Base-by-base conservation (phyloP, 2,113 vertebrate species). In the Periophthalmus modestus region DNA sequence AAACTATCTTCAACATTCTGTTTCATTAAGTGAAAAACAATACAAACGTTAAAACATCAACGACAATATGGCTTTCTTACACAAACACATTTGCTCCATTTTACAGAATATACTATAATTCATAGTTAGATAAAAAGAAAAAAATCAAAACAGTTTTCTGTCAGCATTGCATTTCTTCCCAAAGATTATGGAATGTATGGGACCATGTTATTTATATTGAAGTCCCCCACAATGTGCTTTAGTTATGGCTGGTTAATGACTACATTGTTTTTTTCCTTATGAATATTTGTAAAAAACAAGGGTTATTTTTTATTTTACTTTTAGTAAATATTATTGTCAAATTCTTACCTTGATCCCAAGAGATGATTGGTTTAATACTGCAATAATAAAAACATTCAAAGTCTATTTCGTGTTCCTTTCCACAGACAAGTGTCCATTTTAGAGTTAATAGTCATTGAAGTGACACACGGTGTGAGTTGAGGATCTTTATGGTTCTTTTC, bases 191-290 rank as follows among this genome's bases (percentile, higher is more conserved):
- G 89, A 92, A 92, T 92, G 88, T 92, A 78, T 80, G 87, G 89
- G 87, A 86, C 87, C 21, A 73, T 48, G 48, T 88, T 85, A 69
- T 76, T 90, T 79, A 83, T 82, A 78, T 70, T 82, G 82, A 76
- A 84, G 78, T 86, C 90, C 74, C 85, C 83, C 82, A 81, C 83
- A 85, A 84, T 92, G 91, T 92, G 91, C 91, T 92, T 92, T 91
- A 86, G 85, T 78, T 90, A 86, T 82, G 88, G 85, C 89, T 87
- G 87, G 88, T 80, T 75, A 73, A 87, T 79, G 77, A 84, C 78
- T 77, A 81, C 46, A 82, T 78, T 33, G 1, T 84, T 76, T 39
- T 3, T 61, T 76, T 33, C 5, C 24, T 59, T 59, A 59, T 77
- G 57, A 85, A 75, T 82, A 67, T 85, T 28, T 67, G 85, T 90